Conservation (phyloP, 2,888 invertebrate genomes). For the Suillia variegata region DNA sequence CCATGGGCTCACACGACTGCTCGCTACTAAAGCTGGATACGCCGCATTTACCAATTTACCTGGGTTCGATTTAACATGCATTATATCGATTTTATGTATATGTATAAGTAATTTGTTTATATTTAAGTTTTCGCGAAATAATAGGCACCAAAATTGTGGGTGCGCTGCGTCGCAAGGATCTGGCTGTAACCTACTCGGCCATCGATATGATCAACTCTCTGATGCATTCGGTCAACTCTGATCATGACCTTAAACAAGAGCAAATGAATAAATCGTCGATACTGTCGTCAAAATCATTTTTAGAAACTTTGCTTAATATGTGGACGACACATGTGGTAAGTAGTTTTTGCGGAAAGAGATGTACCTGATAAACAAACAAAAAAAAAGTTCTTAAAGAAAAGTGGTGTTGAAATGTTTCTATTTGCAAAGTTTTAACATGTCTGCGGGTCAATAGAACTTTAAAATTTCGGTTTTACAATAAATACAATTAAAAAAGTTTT, state of each 20-base stretch:
- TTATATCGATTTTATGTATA: background rate
- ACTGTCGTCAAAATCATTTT: constrained; percentile 86
- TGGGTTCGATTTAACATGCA: constrained; percentile 65
- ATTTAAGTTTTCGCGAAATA: constrained; percentile 86
- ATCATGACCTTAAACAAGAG: constrained; percentile 95
- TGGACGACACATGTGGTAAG: constrained; percentile 93
- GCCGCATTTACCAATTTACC: constrained; percentile 89
- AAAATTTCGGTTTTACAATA: background rate
- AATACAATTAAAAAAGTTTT: too few species aligned
- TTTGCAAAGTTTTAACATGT: too few species aligned
- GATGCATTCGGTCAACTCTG: constrained; percentile 98
- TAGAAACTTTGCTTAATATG: constrained; percentile 92
- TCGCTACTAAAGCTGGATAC: constrained; percentile 98
- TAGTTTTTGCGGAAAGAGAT: too few species aligned
- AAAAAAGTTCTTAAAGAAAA: background rate
- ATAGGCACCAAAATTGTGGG: constrained; percentile 91
- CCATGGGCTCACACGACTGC: constrained; percentile 88
- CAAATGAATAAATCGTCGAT: constrained; percentile 97
- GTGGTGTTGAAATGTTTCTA: background rate
- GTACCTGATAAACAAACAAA: background rate
- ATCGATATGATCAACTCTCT: constrained; percentile 96
- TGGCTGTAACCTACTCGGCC: constrained; percentile 93
- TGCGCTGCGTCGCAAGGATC: constrained; percentile 84
- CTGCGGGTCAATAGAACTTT: too few species aligned
- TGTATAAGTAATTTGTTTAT: constrained; percentile 4